phyloP scores from a whole-genome alignment of 2,113 vertebrate genomes.

The Nerophis lumbriciformis region DNA sequence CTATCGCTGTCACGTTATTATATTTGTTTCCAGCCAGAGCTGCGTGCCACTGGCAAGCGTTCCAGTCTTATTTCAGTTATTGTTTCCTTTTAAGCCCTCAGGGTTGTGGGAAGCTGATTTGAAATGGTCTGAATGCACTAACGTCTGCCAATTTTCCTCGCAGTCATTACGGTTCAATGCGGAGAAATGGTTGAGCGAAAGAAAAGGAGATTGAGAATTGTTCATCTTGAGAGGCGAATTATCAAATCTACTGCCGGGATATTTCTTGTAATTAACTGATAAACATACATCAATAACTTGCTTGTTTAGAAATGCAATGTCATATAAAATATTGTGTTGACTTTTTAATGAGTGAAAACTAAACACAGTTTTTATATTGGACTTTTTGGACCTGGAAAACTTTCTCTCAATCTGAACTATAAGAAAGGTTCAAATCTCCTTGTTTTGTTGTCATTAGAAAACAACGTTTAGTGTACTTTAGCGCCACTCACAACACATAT shows the following conservation, averaged over 20 bases:
- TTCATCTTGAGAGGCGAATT: conserved; percentile 51
- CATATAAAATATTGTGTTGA: conserved; percentile 21
- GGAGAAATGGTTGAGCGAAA: conserved; percentile 14
- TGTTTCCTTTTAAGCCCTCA: conserved; percentile 55
- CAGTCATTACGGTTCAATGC: conserved; percentile 40
- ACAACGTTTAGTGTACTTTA: too few relatives aligned
- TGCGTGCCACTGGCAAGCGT: conserved; percentile 31
- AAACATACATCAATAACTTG: conserved; percentile 44
- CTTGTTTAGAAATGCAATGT: conserved; percentile 30
- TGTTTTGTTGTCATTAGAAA: too few relatives aligned
- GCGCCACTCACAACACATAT: too few relatives aligned
- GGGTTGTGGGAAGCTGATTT: conserved; percentile 46
- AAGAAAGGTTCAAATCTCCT: too few relatives aligned
- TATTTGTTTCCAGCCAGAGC: conserved; percentile 35
- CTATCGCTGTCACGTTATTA: conserved; percentile 27
- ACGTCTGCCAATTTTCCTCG: conserved; percentile 49
- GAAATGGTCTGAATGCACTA: conserved; percentile 48
- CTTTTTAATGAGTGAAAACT: conserved; percentile 36
- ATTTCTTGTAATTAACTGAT: conserved; percentile 59
- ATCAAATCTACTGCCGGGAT: conserved; percentile 50
- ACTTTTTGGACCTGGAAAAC: too few relatives aligned
- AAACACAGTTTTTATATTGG: background rate
- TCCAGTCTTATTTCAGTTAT: conserved; percentile 54
- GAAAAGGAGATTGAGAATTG: conserved; percentile 1
- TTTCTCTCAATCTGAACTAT: too few relatives aligned